These are phyloP conservation scores for Gambelia wislizenii DNA, from an alignment of 2,797 vertebrate genomes.

Conservation along the genomic window DNA sequence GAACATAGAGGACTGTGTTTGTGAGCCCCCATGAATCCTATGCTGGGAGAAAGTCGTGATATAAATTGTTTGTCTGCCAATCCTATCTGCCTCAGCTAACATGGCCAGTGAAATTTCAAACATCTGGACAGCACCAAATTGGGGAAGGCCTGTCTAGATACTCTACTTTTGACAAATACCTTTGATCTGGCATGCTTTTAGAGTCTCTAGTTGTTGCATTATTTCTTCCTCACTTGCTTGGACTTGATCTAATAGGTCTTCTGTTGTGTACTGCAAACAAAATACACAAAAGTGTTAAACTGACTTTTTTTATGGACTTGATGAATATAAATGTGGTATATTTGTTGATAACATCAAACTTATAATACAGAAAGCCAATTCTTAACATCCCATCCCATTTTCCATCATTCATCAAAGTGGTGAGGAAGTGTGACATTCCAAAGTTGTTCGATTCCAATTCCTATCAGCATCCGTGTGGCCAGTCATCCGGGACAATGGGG, in stretches of 20 bases:
- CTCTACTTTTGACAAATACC: constrained; percentile 74
- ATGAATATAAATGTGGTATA: not conserved
- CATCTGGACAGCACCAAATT: not conserved
- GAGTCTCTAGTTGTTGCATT: constrained; percentile 80
- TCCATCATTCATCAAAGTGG: not conserved
- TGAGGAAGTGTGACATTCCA: not conserved
- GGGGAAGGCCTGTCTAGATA: not conserved
- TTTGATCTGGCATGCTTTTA: constrained; percentile 91
- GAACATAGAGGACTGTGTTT: no score
- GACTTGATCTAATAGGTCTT: constrained; percentile 89
- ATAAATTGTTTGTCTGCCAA: not conserved
- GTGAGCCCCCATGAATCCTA: no score
- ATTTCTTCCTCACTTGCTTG: constrained; percentile 95
- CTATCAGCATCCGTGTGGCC: no score
- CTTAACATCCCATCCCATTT: not conserved
- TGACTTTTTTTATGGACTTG: not conserved
- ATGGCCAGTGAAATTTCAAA: not conserved
- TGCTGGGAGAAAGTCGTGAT: no score
- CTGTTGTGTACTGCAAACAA: constrained; percentile 86
- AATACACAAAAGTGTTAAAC: not conserved
- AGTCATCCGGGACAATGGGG: no score
- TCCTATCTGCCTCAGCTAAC: not conserved
- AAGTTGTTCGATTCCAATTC: not conserved
- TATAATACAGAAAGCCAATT: not conserved
- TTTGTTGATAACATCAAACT: not conserved